phyloP scores from a whole-genome alignment of 2,113 vertebrate species.

The Haliaeetus leucogaster region DNA sequence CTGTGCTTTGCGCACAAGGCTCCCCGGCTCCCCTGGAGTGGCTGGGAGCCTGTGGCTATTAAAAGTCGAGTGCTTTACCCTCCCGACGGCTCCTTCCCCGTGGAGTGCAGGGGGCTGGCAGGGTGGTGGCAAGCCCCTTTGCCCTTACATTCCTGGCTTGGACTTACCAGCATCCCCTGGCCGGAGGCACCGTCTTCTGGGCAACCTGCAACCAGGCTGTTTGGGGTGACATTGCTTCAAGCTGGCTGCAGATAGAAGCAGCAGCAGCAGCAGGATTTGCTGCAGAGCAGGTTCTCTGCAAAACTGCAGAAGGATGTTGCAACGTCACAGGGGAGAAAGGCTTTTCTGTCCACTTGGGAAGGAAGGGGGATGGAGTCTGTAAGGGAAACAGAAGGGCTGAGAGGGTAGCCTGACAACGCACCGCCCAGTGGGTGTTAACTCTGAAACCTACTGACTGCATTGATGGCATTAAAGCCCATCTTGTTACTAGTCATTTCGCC shows the following conservation, averaged over 20 bases:
- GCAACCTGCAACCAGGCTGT: neutral
- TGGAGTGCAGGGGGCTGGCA: neutral
- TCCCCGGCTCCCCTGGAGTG: neutral
- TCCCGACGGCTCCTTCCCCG: neutral
- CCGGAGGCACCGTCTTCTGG: neutral
- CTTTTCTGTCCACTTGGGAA: neutral
- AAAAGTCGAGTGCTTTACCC: neutral
- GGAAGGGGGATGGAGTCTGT: neutral
- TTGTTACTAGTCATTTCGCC: neutral
- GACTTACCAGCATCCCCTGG: neutral
- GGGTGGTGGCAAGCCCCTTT: neutral
- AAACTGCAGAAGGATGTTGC: neutral
- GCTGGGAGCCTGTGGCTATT: neutral
- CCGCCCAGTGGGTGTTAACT: neutral
- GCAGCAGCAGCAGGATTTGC: neutral
- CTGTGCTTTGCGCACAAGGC: neutral
- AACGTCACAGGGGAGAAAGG: neutral
- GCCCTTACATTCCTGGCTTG: neutral
- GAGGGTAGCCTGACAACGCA: neutral
- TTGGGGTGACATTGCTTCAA: neutral
- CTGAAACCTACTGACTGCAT: neutral
- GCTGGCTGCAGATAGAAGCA: neutral
- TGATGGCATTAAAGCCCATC: neutral
- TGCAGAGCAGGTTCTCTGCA: neutral
- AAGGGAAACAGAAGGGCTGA: neutral